Evolutionary conservation across 2,113 vertebrate species (phyloP), one percentile per base, ranked within the genome.

Genomic region (Hylia prasina): DNA sequence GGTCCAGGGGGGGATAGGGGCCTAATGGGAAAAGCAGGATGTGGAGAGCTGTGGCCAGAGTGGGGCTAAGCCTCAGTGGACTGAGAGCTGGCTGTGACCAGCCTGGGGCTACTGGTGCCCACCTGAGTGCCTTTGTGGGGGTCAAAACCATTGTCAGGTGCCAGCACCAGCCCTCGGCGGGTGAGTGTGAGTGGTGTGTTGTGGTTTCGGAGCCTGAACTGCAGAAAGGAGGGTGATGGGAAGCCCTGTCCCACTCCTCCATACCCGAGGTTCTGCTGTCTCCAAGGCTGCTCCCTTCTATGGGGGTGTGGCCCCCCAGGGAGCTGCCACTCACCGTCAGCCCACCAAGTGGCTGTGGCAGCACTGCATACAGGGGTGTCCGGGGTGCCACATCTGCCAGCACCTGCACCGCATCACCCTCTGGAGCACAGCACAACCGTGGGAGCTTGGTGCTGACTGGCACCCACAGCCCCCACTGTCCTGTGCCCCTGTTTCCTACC

Each of bases 101-200:
- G 44, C 31, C 17, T 25, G 5, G 14, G 23, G 16, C 58, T 2
- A 3, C 50, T 60, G 25, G 10, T 35, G 22, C 96, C 73, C 73
- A 98, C 98, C 97, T 98, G 98, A 9, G 4, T 77, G 64, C 92
- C 93, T 23, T 96, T 93, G 66, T 95, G 97, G 79, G 15, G 75
- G 18, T 61, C 12, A 25, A 98, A 98, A 47, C 98, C 98, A 2
- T 73, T 9, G 5, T 73, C 53, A 42, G 98, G 98, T 0, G 94
- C 97, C 58, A 80, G 57, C 60, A 98, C 93, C 35, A 94, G 56
- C 18, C 98, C 98, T 11, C 24, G 54, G 14, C 3, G 35, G 44
- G 94, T 96, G 40, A 98, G 96, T 2, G 11, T 89, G 51, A 98
- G 97, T 2, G 96, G 92, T 4, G 96, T 95, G 33, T 94, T 30